Conservation (phyloP, 2,888 invertebrate species). For the Hypercompe scribonia region DNA sequence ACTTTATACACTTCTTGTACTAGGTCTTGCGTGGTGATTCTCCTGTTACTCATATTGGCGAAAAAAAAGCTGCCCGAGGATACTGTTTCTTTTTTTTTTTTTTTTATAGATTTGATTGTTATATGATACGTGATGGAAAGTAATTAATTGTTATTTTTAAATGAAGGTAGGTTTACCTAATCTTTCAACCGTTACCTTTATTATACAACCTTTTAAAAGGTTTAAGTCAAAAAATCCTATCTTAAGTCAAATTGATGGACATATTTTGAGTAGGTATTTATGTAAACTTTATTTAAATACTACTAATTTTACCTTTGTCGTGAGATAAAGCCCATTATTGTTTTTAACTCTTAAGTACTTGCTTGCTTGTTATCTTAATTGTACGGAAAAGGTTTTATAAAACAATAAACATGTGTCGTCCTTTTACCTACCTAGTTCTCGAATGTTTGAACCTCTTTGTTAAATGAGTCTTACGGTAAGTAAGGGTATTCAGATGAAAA, state of each 20-base stretch:
- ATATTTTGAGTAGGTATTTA: slow-evolving; percentile 51
- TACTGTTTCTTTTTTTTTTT: too few species aligned
- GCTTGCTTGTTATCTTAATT: slow-evolving; percentile 61
- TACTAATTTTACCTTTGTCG: slow-evolving; percentile 52
- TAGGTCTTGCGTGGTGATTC: slow-evolving; percentile 23
- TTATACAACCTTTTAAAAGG: background rate
- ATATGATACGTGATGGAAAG: too few species aligned
- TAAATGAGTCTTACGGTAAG: background rate
- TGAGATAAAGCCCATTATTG: slow-evolving; percentile 52
- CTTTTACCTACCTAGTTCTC: background rate
- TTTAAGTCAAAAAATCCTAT: background rate
- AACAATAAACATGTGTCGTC: slow-evolving; percentile 33
- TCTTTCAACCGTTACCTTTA: background rate
- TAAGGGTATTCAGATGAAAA: background rate
- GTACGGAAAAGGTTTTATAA: slow-evolving; percentile 50
- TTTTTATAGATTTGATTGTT: too few species aligned
- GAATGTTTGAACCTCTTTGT: background rate
- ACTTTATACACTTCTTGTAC: slow-evolving; percentile 52
- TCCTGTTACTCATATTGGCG: background rate
- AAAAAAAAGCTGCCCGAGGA: too few species aligned
- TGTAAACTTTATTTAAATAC: slow-evolving; percentile 55
- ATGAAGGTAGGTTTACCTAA: background rate
- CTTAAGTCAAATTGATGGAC: slow-evolving; percentile 41
- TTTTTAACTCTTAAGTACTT: slow-evolving; percentile 61
- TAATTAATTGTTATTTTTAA: too few species aligned